These are phyloP conservation scores for Poeciliopsis occidentalis DNA, from an alignment of 2,113 vertebrate genomes.

Conservation along the genomic window DNA sequence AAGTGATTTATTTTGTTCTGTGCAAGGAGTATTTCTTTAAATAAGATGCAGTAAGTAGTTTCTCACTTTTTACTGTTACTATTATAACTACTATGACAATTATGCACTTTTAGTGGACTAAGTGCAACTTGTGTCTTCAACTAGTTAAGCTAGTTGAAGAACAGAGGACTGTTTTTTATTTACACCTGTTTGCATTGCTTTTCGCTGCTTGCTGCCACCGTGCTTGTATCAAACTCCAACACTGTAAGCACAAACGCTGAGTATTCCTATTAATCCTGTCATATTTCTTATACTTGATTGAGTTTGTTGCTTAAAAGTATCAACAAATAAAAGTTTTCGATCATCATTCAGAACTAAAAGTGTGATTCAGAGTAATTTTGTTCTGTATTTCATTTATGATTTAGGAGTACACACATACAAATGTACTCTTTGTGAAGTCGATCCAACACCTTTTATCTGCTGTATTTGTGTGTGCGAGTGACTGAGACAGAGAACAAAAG, in stretches of 20 bases:
- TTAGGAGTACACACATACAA: not conserved
- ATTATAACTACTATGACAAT: not conserved
- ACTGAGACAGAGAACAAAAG: not conserved
- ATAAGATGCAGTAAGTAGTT: not conserved
- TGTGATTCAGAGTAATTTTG: not conserved
- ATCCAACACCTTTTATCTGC: conserved; percentile 22
- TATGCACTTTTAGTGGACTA: not conserved
- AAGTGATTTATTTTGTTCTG: not conserved
- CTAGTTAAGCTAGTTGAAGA: not conserved
- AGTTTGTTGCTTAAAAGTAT: not conserved
- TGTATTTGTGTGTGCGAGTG: conserved; percentile 2
- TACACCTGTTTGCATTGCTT: too few relatives aligned
- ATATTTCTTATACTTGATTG: not conserved
- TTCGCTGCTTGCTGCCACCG: too few relatives aligned
- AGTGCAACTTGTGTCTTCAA: not conserved
- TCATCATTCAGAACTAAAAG: not conserved
- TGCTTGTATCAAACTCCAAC: too few relatives aligned
- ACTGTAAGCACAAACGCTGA: not conserved
- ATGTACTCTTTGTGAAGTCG: conserved; percentile 6
- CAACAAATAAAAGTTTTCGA: not conserved
- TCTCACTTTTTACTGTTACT: not conserved
- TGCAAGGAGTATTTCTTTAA: not conserved
- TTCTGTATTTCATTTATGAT: conserved; percentile 9
- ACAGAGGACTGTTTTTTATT: not conserved
- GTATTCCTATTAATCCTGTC: not conserved